phyloP scores from a whole-genome alignment of 2,113 vertebrate species.

The Toxotes chatareus region DNA sequence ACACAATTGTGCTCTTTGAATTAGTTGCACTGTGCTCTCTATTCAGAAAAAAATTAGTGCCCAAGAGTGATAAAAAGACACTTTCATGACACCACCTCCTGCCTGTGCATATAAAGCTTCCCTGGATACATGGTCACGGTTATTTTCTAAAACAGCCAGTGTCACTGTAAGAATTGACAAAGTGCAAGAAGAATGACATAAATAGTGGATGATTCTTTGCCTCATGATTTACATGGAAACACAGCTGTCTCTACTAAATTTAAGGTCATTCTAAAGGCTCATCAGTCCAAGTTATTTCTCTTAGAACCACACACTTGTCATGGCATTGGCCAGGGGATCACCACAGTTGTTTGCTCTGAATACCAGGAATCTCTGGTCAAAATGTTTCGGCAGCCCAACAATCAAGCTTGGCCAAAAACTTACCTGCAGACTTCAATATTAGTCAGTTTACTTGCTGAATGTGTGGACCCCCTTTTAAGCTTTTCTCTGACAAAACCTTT shows the following conservation, averaged over 20 bases:
- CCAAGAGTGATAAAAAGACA: neutral
- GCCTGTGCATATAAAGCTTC: neutral
- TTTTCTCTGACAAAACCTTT: neutral
- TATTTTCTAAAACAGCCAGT: neutral
- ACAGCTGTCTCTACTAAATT: neutral
- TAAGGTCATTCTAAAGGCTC: neutral
- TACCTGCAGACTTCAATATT: neutral
- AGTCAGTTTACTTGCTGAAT: too few species aligned
- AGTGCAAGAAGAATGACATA: too few species aligned
- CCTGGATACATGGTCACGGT: neutral
- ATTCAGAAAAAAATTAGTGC: neutral
- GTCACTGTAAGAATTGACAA: too few species aligned
- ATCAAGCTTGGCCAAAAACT: neutral
- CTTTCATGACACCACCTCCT: neutral
- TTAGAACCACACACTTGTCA: neutral
- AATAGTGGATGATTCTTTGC: too few species aligned
- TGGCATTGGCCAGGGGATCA: neutral
- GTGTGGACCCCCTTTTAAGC: neutral
- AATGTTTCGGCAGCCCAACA: neutral
- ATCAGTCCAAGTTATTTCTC: neutral
- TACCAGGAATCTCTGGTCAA: neutral
- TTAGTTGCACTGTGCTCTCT: neutral
- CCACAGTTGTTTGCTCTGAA: neutral
- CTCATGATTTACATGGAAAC: too few species aligned
- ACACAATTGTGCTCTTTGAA: neutral